A percentile compares a stretch with the other conserved stretches of the same genome.
These are phyloP conservation scores for Eupleurogrammus muticus DNA, from an alignment of 2,797 vertebrate genomes.

Conservation along the genomic window DNA sequence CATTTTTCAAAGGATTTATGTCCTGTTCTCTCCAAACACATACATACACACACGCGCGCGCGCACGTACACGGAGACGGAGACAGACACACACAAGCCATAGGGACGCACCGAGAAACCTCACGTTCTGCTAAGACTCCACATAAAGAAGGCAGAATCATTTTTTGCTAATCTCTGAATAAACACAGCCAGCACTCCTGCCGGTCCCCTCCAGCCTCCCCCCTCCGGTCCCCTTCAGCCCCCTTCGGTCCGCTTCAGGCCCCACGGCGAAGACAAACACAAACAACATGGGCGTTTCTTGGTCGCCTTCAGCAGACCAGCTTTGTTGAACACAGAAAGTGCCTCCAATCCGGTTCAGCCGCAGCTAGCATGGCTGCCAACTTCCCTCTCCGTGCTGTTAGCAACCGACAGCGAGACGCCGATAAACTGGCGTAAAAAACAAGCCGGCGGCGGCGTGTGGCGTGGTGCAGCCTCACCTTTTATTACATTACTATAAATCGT, in stretches of 20 bases:
- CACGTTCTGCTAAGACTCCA: too few relatives aligned
- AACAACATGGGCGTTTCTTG: slow-evolving; percentile 84
- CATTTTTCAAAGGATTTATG: neutral
- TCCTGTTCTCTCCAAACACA: neutral
- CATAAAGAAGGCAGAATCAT: too few relatives aligned
- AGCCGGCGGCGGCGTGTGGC: fast-evolving
- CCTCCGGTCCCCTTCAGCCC: slow-evolving; percentile 13
- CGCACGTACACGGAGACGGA: too few relatives aligned
- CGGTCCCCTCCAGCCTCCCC: slow-evolving; percentile 22
- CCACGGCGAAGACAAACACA: slow-evolving; percentile 47
- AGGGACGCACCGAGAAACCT: too few relatives aligned
- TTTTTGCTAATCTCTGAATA: neutral
- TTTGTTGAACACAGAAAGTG: slow-evolving; percentile 33
- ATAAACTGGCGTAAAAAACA: neutral
- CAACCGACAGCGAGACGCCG: neutral
- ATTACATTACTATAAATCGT: slow-evolving; percentile 97
- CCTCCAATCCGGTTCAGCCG: slow-evolving; percentile 21
- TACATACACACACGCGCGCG: too few relatives aligned
- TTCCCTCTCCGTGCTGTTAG: slow-evolving; percentile 30
- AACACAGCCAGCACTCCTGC: neutral
- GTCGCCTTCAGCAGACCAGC: slow-evolving; percentile 44
- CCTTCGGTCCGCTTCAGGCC: slow-evolving; percentile 13
- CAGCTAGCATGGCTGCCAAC: slow-evolving; percentile 58
- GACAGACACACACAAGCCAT: too few relatives aligned
- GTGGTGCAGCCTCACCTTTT: slow-evolving; percentile 83